phyloP scores from a whole-genome alignment of 2,888 invertebrate genomes.

The Agrotis ipsilon region DNA sequence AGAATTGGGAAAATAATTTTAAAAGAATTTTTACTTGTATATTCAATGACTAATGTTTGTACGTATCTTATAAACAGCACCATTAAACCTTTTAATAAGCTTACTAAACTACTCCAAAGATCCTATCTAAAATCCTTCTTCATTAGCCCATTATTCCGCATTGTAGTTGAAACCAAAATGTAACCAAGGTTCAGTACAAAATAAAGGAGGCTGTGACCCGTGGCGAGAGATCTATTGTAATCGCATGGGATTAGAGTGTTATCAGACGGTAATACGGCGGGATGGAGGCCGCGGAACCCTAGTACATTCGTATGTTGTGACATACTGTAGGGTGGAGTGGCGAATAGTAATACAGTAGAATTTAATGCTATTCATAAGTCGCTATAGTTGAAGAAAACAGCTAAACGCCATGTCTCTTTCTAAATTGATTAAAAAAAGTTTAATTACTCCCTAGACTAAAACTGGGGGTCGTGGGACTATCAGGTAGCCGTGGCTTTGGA shows the following conservation, averaged over 20 bases:
- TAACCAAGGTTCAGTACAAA: constrained; percentile 75
- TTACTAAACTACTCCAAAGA: constrained; percentile 11
- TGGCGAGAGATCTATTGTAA: constrained; percentile 79
- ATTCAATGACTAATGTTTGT: neutral
- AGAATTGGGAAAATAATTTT: neutral
- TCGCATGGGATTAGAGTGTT: constrained; percentile 87
- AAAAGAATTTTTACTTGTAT: neutral
- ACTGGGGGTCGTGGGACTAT: no score
- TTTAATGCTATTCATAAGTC: neutral
- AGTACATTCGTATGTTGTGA: constrained; percentile 63
- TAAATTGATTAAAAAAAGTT: no score
- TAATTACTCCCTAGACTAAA: no score
- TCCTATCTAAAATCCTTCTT: constrained; percentile 42
- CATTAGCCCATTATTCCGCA: constrained; percentile 54
- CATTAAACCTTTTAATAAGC: constrained; percentile 13
- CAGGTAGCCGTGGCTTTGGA: no score
- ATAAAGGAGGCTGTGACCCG: constrained; percentile 84
- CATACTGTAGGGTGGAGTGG: constrained; percentile 61
- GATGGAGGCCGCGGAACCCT: constrained; percentile 63
- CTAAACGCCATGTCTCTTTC: neutral
- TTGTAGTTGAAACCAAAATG: constrained; percentile 70
- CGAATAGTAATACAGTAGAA: neutral
- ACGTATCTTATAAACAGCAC: neutral
- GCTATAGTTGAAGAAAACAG: neutral
- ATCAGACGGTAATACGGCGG: constrained; percentile 84